These are phyloP conservation scores for Frankliniella fusca DNA, from an alignment of 2,888 invertebrate genomes.

Conservation along the genomic window DNA sequence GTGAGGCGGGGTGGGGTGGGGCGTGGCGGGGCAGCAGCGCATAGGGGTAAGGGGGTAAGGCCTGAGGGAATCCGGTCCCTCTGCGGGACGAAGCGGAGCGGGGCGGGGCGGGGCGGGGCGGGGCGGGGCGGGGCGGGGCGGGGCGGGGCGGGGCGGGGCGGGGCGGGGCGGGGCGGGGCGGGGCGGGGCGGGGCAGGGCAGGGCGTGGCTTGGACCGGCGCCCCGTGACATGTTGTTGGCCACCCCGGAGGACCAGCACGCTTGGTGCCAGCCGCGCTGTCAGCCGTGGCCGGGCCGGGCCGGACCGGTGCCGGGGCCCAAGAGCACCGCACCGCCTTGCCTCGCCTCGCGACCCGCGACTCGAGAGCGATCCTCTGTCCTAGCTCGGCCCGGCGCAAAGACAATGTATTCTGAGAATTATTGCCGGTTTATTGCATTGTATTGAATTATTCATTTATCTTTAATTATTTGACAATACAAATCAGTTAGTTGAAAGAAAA, in stretches of 20 bases:
- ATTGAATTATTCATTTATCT: too few species aligned
- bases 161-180: background rate
- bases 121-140: background rate
- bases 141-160: background rate
- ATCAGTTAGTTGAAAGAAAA: too few species aligned
- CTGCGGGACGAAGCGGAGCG: background rate
- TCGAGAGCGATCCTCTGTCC: background rate
- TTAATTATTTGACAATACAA: too few species aligned
- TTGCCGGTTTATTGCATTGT: too few species aligned
- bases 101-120: background rate
- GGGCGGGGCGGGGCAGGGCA: background rate
- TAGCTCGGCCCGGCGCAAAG: background rate
- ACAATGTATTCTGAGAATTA: too few species aligned
- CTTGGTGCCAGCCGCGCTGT: background rate
- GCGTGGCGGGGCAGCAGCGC: background rate
- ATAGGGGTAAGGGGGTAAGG: background rate
- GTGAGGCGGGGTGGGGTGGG: background rate
- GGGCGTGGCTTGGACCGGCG: background rate
- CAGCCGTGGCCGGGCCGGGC: background rate
- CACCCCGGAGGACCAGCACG: background rate
- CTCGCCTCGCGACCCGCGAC: background rate
- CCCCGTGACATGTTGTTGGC: too few species aligned
- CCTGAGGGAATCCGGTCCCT: too few species aligned
- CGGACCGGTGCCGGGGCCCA: background rate
- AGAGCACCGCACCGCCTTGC: background rate